phyloP scores from a whole-genome alignment of 1,140 invertebrate species.

The Cotesia vestalis region DNA sequence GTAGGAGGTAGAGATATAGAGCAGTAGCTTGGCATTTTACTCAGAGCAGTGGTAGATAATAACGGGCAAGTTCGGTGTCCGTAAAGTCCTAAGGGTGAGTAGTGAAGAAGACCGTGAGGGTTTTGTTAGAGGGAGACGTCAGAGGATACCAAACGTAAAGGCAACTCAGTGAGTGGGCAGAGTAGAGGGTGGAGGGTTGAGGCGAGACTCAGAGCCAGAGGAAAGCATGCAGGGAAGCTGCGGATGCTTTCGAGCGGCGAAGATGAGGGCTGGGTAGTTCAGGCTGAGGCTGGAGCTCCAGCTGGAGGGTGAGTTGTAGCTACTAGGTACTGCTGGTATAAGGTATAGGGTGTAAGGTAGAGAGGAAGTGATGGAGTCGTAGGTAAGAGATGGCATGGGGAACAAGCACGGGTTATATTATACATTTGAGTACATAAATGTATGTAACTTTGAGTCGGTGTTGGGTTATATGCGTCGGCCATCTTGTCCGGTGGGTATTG shows the following conservation, averaged over 20 bases:
- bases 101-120: constrained; percentile 49
- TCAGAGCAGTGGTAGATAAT: constrained; percentile 52
- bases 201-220: not conserved
- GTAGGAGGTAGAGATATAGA: constrained; percentile 16
- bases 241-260: constrained; percentile 26
- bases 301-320: constrained; percentile 12
- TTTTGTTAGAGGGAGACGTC: not conserved
- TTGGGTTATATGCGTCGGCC: constrained; percentile 66
- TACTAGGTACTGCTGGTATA: constrained; percentile 16
- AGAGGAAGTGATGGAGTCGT: constrained; percentile 22
- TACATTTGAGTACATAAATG: constrained; percentile 68
- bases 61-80: constrained; percentile 65
- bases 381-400: constrained; percentile 24
- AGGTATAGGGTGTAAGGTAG: constrained; percentile 5
- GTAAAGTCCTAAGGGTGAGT: constrained; percentile 52
- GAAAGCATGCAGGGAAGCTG: not conserved
- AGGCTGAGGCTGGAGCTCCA: not conserved
- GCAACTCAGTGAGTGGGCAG: constrained; percentile 15
- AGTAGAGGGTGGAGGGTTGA: not conserved
- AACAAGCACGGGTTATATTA: constrained; percentile 63
- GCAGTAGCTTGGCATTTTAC: constrained; percentile 35
- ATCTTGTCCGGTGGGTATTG: constrained; percentile 69
- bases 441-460: constrained; percentile 67
- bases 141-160: constrained; percentile 12
- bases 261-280: constrained; percentile 28